Base-by-base conservation (phyloP, 2,888 invertebrate species). In the Drosophila gaucha region DNA sequence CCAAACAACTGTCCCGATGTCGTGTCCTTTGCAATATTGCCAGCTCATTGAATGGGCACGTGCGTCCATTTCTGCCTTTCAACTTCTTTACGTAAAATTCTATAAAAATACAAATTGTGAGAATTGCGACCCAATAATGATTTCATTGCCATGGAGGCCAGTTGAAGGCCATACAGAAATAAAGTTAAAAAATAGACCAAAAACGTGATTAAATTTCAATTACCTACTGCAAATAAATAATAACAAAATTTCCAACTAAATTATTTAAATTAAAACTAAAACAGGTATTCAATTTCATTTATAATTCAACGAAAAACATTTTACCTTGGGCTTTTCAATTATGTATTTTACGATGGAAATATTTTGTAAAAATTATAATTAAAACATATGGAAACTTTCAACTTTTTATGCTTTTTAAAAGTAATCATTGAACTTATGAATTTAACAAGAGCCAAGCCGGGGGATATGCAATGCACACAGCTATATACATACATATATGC, bases 11-110 rank as follows among this genome's bases (percentile, higher is more conserved):
- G 41, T 43, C 28, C 16, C 20, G n/a, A n/a, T n/a, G 22, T 12
- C 8, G 24, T 38, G 14, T n/a, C 36, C 38, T 38, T 20, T 43
- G 30, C 39, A 36, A n/a, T 6, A 35, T 35, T 46, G 47, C 8
- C 46, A 31, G 50, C 52, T 51, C 63, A 28, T 51, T 70, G 50
- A 50, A 14, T 38, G 49, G 54, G 38, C 41, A 74, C 68, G 54
- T 74, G 46, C 30, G 54, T 55, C 46, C 30, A 33, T 54, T 55
- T 54, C 31, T 44, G 44, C 44, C 46, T 59, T n/a, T 36, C 20
- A 26, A 28, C 28, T 49, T 46, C 30, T 18, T 20, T 9, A 9
- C 31, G n/a, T 5, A n/a, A 8, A 46, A 46, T 46, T 20, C 31
- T n/a, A 31, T n/a, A 31, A 31, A 31, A n/a, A 16, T 12, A 16